Conservation (phyloP, 2,797 vertebrate genomes). For the Acanthurus leucopareius region DNA sequence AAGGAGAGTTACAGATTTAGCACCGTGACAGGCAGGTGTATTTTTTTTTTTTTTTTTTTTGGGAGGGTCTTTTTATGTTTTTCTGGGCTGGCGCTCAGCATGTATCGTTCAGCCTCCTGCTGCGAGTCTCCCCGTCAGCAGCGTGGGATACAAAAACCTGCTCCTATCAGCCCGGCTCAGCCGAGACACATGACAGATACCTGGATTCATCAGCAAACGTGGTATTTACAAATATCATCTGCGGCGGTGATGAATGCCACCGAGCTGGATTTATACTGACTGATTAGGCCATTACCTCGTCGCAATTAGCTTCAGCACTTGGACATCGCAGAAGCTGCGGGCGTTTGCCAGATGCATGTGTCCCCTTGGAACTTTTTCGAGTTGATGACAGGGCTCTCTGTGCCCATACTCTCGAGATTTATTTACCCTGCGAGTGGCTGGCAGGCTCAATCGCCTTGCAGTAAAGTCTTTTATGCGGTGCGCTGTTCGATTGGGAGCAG, state of each 20-base stretch:
- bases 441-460: slow-evolving; percentile 67
- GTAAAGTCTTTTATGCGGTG: slow-evolving; percentile 80
- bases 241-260: slow-evolving; percentile 45
- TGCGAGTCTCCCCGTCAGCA: slow-evolving; percentile 28
- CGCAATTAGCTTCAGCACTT: slow-evolving; percentile 63
- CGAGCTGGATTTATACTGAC: slow-evolving; percentile 55
- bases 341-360: slow-evolving; percentile 51
- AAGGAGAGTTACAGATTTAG: not conserved
- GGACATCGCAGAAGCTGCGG: slow-evolving; percentile 28
- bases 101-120: slow-evolving; percentile 23
- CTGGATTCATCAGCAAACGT: slow-evolving; percentile 51
- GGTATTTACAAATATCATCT: slow-evolving; percentile 75
- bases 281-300: slow-evolving; percentile 65
- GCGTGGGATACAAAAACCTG: not conserved
- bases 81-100: slow-evolving; percentile 27
- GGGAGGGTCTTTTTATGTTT: slow-evolving; percentile 12
- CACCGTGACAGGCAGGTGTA: slow-evolving; percentile 14
- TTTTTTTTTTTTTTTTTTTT: not conserved
- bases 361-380: slow-evolving; percentile 56
- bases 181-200: slow-evolving; percentile 43
- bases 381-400: slow-evolving; percentile 62
- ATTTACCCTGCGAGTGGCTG: slow-evolving; percentile 74
- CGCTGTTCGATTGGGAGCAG: slow-evolving; percentile 72
- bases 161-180: slow-evolving; percentile 47
- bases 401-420: slow-evolving; percentile 79